Evolutionary conservation across 2,113 vertebrate genomes (phyloP), one percentile per base, ranked within the genome.

Genomic region (Thunnus thynnus): DNA sequence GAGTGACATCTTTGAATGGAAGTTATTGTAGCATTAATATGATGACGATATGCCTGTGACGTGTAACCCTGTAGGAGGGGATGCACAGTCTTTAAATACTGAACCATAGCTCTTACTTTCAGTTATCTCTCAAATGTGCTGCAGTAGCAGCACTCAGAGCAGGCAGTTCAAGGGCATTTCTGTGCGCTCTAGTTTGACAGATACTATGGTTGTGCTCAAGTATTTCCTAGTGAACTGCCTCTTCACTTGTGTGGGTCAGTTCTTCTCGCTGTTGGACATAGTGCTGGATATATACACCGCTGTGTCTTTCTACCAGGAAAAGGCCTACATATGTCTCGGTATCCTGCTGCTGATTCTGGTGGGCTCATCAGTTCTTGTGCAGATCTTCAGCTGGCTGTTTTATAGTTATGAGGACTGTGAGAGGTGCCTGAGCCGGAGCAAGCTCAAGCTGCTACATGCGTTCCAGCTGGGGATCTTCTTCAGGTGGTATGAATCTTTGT

Each of bases 381-480:
- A 95, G 74, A 44, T 66, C 2, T 95, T 58, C 90, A 95, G 94
- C 87, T 94, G 89, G 90, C 58, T 93, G 2, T 95, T 90, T 90
- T 95, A 92, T 50, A 67, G 70, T 4, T 86, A 92, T 0, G 84
- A 91, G 0, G 0, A 41, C 3, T 78, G 72, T 0, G 0, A 8
- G 0, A 61, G 48, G 46, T 41, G 13, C 8, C 41, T 87, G 36
- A 83, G 20, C 18, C 1, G 0, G 1, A 1, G 3, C 13, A 0
- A 0, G 25, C 14, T 91, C 13, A 17, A 9, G 4, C 6, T 80
- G 0, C 46, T 94, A 0, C 94, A 95, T 13, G 0, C 91, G 3
- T 20, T 90, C 2, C 94, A 94, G 72, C 79, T 94, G 32, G 93
- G 92, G 41, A 70, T 89, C 22, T 91, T 84, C 62, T 16, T 94